Evolutionary conservation across 64 coral and sea anemone species (phyloP).

Genomic region (Stylophora pistillata): DNA sequence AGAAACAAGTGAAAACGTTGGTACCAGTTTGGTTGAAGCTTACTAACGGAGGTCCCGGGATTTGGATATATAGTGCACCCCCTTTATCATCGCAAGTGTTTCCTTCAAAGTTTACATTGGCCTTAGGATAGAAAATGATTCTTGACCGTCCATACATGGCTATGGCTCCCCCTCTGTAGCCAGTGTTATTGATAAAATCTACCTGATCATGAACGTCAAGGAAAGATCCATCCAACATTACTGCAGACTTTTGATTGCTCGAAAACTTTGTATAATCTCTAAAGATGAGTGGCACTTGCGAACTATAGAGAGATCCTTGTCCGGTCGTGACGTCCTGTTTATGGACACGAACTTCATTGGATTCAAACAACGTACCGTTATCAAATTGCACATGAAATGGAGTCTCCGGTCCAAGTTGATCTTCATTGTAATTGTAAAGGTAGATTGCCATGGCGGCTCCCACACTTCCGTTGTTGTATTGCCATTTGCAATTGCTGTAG

Average conservation of each 20-base stretch:
- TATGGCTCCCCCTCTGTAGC: conserved; percentile 70
- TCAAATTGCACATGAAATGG: conserved; percentile 66
- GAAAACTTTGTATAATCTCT: conserved; percentile 30
- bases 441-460: conserved; percentile 69
- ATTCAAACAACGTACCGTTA: conserved; percentile 28
- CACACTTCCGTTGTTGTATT: conserved; percentile 55
- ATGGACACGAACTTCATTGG: conserved; percentile 34
- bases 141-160: conserved; percentile 79
- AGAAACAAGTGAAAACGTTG: conserved; percentile 64
- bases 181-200: conserved; percentile 64
- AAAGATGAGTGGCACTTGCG: conserved; percentile 58
- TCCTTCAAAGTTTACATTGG: conserved; percentile 42
- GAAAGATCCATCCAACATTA: conserved; percentile 68
- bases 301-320: conserved; percentile 73
- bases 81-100: conserved; percentile 72
- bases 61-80: conserved; percentile 70
- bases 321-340: conserved; percentile 17
- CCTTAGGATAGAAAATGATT: conserved; percentile 59
- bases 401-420: conserved; percentile 70
- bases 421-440: conserved; percentile 64
- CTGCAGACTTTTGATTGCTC: conserved; percentile 60
- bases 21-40: conserved; percentile 66
- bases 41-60: conserved; percentile 72
- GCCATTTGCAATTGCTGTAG: conserved; percentile 44
- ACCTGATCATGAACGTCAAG: conserved; percentile 41